Evolutionary conservation across 35 echinoderm and acorn worm species (phyloP).

Genomic region (Apostichopus parvimensis): DNA sequence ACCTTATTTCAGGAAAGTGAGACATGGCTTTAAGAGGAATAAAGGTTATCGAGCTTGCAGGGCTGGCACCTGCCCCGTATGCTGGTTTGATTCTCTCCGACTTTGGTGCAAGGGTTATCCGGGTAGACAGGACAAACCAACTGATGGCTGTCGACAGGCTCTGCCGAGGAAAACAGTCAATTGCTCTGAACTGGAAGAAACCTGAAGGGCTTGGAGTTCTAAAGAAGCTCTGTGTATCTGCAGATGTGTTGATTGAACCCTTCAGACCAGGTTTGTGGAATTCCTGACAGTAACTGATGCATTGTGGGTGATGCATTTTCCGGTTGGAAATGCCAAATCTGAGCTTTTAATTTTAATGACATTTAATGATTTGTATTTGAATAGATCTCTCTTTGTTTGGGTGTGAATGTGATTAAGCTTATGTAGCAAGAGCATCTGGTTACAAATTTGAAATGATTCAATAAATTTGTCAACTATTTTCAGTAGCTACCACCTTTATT

Average conservation of each 20-base stretch:
- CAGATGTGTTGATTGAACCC: constrained; percentile 97
- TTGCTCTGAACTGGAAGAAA: constrained; percentile 83
- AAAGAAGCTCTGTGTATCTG: constrained; percentile 74
- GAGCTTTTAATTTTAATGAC: no score
- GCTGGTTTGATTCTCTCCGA: constrained; percentile 92
- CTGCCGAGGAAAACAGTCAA: constrained; percentile 78
- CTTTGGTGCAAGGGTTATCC: constrained; percentile 81
- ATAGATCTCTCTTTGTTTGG: no score
- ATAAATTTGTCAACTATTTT: no score
- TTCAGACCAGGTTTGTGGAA: constrained; percentile 86
- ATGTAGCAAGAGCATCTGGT: no score
- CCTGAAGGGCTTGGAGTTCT: constrained; percentile 73
- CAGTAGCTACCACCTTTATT: no score
- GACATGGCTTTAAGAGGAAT: constrained; percentile 82
- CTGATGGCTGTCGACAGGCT: constrained; percentile 58
- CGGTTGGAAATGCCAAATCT: no score
- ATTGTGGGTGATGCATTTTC: no score
- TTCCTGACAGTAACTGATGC: no score
- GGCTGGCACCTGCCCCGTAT: constrained; percentile 83
- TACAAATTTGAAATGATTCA: no score
- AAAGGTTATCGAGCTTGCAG: constrained; percentile 83
- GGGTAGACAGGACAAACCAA: constrained; percentile 75
- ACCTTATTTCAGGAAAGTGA: background rate
- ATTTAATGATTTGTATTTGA: no score
- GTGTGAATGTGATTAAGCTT: no score